A percentile compares a stretch with the other conserved stretches of the same genome.
These are phyloP conservation scores for Sphaerophoria taeniata DNA, from an alignment of 2,888 invertebrate species.

Conservation along the genomic window DNA sequence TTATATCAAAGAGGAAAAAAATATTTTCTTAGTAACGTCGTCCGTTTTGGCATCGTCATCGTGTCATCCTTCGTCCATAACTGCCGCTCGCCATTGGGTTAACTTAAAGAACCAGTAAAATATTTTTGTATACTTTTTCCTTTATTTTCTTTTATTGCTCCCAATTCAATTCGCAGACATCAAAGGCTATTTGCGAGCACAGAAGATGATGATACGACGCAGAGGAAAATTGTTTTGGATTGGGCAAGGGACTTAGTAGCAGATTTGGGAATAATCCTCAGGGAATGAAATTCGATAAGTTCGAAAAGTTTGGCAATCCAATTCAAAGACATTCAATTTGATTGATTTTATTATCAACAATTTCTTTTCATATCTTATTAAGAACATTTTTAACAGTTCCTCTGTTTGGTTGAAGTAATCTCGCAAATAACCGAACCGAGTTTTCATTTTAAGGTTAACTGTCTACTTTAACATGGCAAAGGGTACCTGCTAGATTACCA, in stretches of 20 bases:
- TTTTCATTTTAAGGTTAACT: too few species aligned
- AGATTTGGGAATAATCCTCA: slow-evolving; percentile 29
- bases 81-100: not conserved
- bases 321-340: not conserved
- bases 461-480: too few species aligned
- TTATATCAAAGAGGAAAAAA: slow-evolving; percentile 7
- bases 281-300: slow-evolving; percentile 51
- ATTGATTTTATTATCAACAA: too few species aligned
- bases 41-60: too few species aligned
- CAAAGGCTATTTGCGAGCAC: not conserved
- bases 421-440: too few species aligned
- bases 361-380: too few species aligned
- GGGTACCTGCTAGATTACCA: too few species aligned
- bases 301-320: not conserved
- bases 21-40: not conserved
- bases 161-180: slow-evolving; percentile 37
- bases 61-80: too few species aligned
- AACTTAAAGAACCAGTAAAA: slow-evolving; percentile 37
- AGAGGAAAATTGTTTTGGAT: slow-evolving; percentile 4
- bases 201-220: not conserved
- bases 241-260: slow-evolving; percentile 6
- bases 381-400: too few species aligned
- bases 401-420: too few species aligned
- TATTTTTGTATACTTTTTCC: not conserved
- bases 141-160: slow-evolving; percentile 49